Evolutionary conservation across 2,113 vertebrate genomes (phyloP), one percentile per base, ranked within the genome.

Genomic region (Hippocampus barbouri): DNA sequence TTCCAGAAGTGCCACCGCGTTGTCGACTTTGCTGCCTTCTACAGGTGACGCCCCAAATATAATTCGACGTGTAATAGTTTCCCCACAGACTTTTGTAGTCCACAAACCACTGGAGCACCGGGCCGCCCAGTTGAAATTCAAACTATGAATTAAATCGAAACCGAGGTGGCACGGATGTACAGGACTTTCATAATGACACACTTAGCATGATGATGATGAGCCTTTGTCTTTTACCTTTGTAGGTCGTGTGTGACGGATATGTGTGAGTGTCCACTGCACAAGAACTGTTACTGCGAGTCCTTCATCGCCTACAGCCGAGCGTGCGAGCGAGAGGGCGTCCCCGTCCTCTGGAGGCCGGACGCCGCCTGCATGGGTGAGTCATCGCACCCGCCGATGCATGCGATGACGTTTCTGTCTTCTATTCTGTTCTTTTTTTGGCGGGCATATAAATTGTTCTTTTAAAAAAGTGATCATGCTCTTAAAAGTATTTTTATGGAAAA

Each of bases 181-280:
- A 21, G 30, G 21, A 21, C 18, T 53, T 53, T 21, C 20, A 53
- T 16, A 53, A 53, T 3, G 2, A 54, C 16, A 2, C 2, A 54
- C 6, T 40, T 2, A 40, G 38, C 27, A 38, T 63, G 16, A 38
- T 18, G 15, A 40, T 34, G 61, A 30, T 63, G 27, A 40, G 3
- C 27, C 20, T 40, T 15, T 66, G 14, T 27, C 3, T 34, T 34
- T 61, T 16, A 23, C 61, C 18, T 54, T 70, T 79, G 23, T 76
- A 99, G 97, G 90, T 99, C 97, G 8, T 99, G 97, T 45, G 94
- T 99, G 75, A 99, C 96, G 20, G 97, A 99, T 80, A 99, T 99
- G 97, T 99, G 97, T 0, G 97, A 99, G 78, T 99, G 97, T 73
- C 97, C 97, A 0, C 87, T 95, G 66, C 97, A 99, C 88, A 99